phyloP scores from a whole-genome alignment of 2,888 invertebrate species.

The Thera obeliscata region DNA sequence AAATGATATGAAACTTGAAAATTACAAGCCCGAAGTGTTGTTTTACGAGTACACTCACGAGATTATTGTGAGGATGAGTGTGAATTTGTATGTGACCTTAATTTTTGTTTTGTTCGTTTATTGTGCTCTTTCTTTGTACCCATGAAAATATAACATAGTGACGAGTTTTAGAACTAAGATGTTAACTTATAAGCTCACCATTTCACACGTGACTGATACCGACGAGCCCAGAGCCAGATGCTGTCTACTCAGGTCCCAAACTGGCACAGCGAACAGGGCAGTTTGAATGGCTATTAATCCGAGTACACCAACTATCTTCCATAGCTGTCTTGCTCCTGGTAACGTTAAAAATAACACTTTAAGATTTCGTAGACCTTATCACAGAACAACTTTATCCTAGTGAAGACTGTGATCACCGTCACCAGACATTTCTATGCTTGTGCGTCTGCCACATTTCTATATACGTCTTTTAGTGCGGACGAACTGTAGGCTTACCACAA shows the following conservation, averaged over 20 bases:
- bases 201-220: slow-evolving; percentile 70
- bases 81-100: slow-evolving; percentile 40
- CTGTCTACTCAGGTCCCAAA: slow-evolving; percentile 61
- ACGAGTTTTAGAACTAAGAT: slow-evolving; percentile 19
- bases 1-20: background rate
- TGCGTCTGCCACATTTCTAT: no score
- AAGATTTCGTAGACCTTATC: no score
- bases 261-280: slow-evolving; percentile 58
- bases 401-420: no score
- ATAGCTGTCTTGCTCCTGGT: slow-evolving; percentile 57
- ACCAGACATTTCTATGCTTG: no score
- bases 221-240: slow-evolving; percentile 71
- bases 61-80: slow-evolving; percentile 31
- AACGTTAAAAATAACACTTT: slow-evolving; percentile 35
- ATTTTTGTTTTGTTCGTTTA: slow-evolving; percentile 43
- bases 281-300: slow-evolving; percentile 55
- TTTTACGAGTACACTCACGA: slow-evolving; percentile 32
- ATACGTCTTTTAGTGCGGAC: no score
- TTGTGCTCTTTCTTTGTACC: slow-evolving; percentile 42
- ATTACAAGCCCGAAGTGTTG: slow-evolving; percentile 29
- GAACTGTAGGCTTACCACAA: no score
- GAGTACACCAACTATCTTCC: slow-evolving; percentile 53
- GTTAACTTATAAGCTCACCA: slow-evolving; percentile 55
- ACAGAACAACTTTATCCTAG: no score
- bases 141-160: slow-evolving; percentile 24